Base-by-base conservation (phyloP, 2,888 invertebrate species). In the Chloroclysta siterata region DNA sequence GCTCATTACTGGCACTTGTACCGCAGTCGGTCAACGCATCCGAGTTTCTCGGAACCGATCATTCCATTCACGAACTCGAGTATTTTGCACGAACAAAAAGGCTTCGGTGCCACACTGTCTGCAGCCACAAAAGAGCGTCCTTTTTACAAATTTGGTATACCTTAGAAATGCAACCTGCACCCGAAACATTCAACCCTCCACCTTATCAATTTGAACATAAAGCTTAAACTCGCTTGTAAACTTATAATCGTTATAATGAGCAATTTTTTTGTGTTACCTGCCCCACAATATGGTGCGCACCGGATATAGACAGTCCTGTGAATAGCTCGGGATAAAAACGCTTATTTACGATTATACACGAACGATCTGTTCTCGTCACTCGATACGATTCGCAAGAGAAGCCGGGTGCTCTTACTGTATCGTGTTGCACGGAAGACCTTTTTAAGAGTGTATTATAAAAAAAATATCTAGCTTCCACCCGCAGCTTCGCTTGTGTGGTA, bases 321-420 rank as follows among this genome's bases (percentile, higher is more conserved):
- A 88, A 89, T 85, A 81, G 85, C 47, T 64, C 70, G 68, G 75
- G 77, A 82, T 84, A 85, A 86, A 90, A 89, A 90, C 88, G 78
- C 76, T 76, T 83, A 90, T 90, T 90, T 89, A 88, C 88, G 85
- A 92, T 90, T 90, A 90, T 91, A 85, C 87, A 91, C 89, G 87
- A 90, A 83, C 88, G 87, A 90, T 91, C 91, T 90, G 88, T 88
- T 22, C 48, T 48, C 86, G 91, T 87, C 88, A 93, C 80, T 83
- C 79, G 91, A 93, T 91, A 88, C 82, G 79, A 76, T 75, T 76
- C 71, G 79, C 82, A 81, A 81, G 77, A 76, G 79, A 78, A 82
- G 83, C 80, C 78, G 77, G 76, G 79, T 72, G 79, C 80, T 83
- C 89, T 90, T 89, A 89, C 87, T 84, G 84, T 89, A 90, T 91